phyloP scores from a whole-genome alignment of 35 echinoderm and acorn worm species.

The Ptychodera flava region DNA sequence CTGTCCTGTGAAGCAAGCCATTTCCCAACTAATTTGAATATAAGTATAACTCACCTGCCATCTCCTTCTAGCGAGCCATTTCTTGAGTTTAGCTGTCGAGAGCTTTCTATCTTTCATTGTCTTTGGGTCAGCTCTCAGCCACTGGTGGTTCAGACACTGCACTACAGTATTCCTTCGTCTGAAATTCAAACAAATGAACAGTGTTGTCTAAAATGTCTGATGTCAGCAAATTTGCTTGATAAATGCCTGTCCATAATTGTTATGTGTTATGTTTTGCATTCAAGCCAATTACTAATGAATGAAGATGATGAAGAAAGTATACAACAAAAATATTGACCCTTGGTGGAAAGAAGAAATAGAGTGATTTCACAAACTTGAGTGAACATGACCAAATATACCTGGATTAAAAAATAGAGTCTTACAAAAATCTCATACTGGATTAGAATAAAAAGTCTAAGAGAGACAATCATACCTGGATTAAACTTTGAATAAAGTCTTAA shows the following conservation, averaged over 20 bases:
- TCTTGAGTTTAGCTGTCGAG: slow-evolving; percentile 57
- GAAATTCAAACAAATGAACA: no score
- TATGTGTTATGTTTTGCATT: background rate
- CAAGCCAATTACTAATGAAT: background rate
- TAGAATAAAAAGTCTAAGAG: no score
- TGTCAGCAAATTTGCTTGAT: no score
- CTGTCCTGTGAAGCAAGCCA: no score
- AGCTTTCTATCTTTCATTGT: slow-evolving; percentile 37
- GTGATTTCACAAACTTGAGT: no score
- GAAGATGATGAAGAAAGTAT: background rate
- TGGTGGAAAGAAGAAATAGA: background rate
- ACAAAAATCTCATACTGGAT: no score
- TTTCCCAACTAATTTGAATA: no score
- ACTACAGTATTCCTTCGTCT: slow-evolving; percentile 50
- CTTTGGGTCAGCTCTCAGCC: slow-evolving; percentile 38
- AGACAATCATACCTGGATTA: no score
- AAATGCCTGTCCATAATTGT: background rate
- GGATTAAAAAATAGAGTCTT: no score
- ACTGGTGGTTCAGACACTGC: slow-evolving; percentile 63
- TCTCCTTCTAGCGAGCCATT: slow-evolving; percentile 65
- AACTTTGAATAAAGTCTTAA: no score
- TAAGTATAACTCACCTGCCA: slow-evolving; percentile 64
- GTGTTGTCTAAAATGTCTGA: no score
- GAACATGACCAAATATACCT: no score
- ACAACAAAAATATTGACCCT: background rate